Percentiles rank a stretch among this genome's conserved stretches.
Conservation (phyloP, 64 coral and sea anemone species). For the Stylophora pistillata region DNA sequence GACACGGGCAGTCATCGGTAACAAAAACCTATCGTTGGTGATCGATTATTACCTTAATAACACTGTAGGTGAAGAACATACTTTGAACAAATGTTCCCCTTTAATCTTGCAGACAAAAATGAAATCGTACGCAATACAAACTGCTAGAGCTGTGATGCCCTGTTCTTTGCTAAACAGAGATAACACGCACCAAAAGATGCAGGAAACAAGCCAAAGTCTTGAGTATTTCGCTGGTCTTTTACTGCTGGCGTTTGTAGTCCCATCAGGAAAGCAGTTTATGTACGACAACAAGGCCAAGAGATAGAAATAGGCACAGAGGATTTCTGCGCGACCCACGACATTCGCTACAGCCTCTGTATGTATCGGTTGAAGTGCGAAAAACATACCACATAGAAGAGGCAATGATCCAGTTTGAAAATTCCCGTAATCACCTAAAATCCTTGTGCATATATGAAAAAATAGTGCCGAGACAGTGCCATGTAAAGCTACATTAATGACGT, state of each 20-base stretch:
- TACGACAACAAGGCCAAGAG: constrained; percentile 70
- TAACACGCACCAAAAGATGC: constrained; percentile 39
- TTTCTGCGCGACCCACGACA: constrained; percentile 63
- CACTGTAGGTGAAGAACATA: not conserved
- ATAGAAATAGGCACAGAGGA: constrained; percentile 73
- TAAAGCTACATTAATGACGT: constrained; percentile 63
- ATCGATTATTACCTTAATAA: not conserved
- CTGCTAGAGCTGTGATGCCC: constrained; percentile 55
- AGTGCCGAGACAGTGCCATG: constrained; percentile 48
- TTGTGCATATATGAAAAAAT: constrained; percentile 53
- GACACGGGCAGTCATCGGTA: no score
- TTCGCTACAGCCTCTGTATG: constrained; percentile 83
- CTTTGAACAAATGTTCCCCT: not conserved
- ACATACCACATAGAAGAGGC: constrained; percentile 43
- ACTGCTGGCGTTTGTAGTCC: not conserved
- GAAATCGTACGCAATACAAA: constrained; percentile 74
- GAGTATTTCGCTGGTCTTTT: constrained; percentile 49
- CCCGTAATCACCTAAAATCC: constrained; percentile 41
- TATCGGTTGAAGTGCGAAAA: constrained; percentile 79
- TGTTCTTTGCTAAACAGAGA: constrained; percentile 81
- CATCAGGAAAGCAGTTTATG: constrained; percentile 43
- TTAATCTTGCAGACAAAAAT: constrained; percentile 50
- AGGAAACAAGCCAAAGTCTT: constrained; percentile 46
- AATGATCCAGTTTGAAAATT: not conserved
- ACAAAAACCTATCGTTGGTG: no score